These are phyloP conservation scores for Ochotona curzoniae DNA, from an alignment of 2,113 vertebrate genomes.

Conservation along the genomic window DNA sequence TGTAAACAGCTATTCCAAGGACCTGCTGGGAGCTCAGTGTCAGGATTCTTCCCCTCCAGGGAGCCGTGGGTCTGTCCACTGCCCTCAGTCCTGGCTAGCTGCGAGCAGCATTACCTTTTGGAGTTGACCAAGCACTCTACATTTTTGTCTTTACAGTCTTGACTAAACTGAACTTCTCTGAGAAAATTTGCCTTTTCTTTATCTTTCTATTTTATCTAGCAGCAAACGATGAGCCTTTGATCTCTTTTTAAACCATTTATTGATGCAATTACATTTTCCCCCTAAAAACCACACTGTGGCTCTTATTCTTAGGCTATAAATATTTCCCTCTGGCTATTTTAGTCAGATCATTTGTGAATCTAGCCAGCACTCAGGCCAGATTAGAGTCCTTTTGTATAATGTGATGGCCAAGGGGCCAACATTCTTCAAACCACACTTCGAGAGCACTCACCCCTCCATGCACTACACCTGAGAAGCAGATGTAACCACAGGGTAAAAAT, in stretches of 20 bases:
- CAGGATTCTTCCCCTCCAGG: neutral
- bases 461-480: neutral
- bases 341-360: constrained; percentile 52
- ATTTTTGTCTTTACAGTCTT: constrained; percentile 51
- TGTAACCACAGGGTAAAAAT: neutral
- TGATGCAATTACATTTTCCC: constrained; percentile 61
- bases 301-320: constrained; percentile 60
- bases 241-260: constrained; percentile 17
- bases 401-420: neutral
- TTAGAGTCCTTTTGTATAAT: neutral
- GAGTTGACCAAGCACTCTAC: constrained; percentile 36
- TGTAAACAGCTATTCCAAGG: neutral
- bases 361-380: neutral
- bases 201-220: neutral
- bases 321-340: constrained; percentile 34
- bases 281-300: constrained; percentile 53
- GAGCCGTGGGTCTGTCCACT: neutral
- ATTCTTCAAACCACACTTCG: neutral
- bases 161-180: constrained; percentile 41
- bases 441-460: neutral
- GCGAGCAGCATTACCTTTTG: neutral
- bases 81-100: neutral
- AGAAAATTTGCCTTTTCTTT: constrained; percentile 40
- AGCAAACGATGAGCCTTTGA: constrained; percentile 40
- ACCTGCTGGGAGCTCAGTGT: neutral